Base-by-base conservation (phyloP, 1,140 invertebrate genomes). In the Brachionus sp. region DNA sequence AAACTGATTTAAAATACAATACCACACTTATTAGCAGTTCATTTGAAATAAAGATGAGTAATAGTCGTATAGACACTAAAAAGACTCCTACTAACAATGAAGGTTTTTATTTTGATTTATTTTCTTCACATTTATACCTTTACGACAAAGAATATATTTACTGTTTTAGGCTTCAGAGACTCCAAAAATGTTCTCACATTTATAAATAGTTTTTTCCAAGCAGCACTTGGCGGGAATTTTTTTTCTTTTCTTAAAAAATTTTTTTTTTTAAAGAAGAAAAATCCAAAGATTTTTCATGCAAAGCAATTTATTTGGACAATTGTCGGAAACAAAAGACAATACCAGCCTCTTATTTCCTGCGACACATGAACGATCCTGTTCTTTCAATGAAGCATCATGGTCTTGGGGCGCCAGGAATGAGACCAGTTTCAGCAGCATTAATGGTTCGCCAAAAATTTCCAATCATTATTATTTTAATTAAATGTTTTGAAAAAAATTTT, bases 321-420 rank as follows among this genome's bases (percentile, higher is more conserved):
- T 89, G 88, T 85, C 86, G 87, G 77, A 84, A 85, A 37, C 68
- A 86, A 37, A 86, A 86, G n/a, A 87, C 88, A 2, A 86, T 89
- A 12, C 88, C 88, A 7, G 87, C 85, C 5, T 87, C 88, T 7
- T 89, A 88, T 82, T 89, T 87, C 84, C 84, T 89, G 5, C 85
- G 88, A 6, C 88, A 89, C 84, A 88, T 89, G 86, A 84, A 87
- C 29, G 88, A 89, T 62, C 70, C 77, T 10, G 25, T 86, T 10
- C 85, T 89, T 13, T 85, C 85, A 42, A 86, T 89, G 85, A 87
- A 86, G 57, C 88, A 89, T 70, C 88, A 89, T 84, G 88, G 87
- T 12, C 85, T 89, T n/a, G 87, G 87, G 12, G 82, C 86, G 6
- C 84, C 85, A 9, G 87, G 87, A 53, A 86, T 88, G 84, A 86